phyloP scores from a whole-genome alignment of 2,888 invertebrate genomes.

The Galerucella nymphaeae region DNA sequence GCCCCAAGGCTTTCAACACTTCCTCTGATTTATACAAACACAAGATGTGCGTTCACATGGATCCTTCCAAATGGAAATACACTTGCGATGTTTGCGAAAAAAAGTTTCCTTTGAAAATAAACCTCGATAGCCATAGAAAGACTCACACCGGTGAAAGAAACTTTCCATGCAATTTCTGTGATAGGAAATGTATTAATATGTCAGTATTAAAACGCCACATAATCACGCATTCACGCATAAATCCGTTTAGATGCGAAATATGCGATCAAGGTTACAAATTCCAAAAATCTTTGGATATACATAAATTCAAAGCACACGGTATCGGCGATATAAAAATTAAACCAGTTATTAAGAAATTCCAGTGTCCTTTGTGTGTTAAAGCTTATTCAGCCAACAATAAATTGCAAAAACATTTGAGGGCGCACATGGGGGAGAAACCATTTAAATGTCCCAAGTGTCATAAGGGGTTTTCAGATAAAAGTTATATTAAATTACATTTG shows the following conservation, averaged over 20 bases:
- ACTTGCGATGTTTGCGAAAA: constrained; percentile 55
- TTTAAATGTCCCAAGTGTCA: constrained; percentile 57
- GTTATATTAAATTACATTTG: constrained; percentile 68
- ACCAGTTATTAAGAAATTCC: constrained; percentile 66
- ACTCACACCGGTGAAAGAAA: constrained; percentile 60
- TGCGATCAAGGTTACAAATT: constrained; percentile 69
- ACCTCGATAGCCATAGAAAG: constrained; percentile 58
- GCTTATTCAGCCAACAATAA: constrained; percentile 58
- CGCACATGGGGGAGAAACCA: constrained; percentile 57
- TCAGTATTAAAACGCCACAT: constrained; percentile 57
- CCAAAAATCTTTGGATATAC: constrained; percentile 66
- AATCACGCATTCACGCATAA: constrained; percentile 56
- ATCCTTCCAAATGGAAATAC: constrained; percentile 58
- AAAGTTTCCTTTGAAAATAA: constrained; percentile 59
- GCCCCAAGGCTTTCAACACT: constrained; percentile 61
- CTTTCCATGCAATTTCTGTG: constrained; percentile 59
- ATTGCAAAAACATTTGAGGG: constrained; percentile 58
- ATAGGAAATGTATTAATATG: constrained; percentile 56
- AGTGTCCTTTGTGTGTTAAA: constrained; percentile 58
- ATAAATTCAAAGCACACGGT: constrained; percentile 67
- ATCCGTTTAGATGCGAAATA: constrained; percentile 63
- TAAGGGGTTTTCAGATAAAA: constrained; percentile 65
- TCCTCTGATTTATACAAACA: constrained; percentile 61
- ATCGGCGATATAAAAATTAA: constrained; percentile 64
- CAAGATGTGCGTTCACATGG: constrained; percentile 59